phyloP scores from a whole-genome alignment of 2,888 invertebrate species.

The Hirtodrosophila duncani region DNA sequence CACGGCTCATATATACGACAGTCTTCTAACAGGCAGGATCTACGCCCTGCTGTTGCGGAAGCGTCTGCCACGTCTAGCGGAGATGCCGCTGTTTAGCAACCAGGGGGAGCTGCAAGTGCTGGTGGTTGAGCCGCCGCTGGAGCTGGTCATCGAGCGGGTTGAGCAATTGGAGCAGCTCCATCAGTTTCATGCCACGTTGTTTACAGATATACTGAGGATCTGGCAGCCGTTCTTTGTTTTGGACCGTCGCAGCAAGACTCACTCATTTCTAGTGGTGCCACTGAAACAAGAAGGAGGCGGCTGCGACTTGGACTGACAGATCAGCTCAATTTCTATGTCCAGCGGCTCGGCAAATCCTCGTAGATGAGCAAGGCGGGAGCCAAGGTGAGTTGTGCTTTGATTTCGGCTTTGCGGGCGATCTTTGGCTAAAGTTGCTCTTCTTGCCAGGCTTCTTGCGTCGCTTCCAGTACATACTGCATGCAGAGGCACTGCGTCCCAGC shows the following conservation, averaged over 20 bases:
- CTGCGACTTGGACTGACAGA: conserved; percentile 82
- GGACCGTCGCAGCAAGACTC: conserved; percentile 80
- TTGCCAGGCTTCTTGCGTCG: conserved; percentile 92
- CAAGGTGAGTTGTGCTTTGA: conserved; percentile 86
- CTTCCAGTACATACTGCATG: conserved; percentile 73
- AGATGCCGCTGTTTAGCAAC: conserved; percentile 87
- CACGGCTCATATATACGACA: conserved; percentile 72
- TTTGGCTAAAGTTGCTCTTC: conserved; percentile 91
- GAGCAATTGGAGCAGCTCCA: conserved; percentile 80
- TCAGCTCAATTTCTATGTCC: conserved; percentile 75
- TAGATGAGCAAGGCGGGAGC: conserved; percentile 74
- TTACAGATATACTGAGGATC: conserved; percentile 83
- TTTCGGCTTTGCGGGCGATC: conserved; percentile 84
- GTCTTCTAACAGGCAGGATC: conserved; percentile 69
- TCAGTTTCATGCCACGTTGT: conserved; percentile 87
- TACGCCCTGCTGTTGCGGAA: conserved; percentile 84
- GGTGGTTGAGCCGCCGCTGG: conserved; percentile 79
- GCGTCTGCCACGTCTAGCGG: conserved; percentile 81
- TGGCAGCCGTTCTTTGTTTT: conserved; percentile 82
- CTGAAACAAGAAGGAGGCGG: too few relatives aligned
- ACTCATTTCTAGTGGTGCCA: conserved; percentile 81
- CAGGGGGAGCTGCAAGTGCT: conserved; percentile 80
- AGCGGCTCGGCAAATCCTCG: conserved; percentile 63
- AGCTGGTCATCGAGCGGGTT: conserved; percentile 78
- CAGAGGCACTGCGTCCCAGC: conserved; percentile 77